phyloP scores from a whole-genome alignment of 2,888 invertebrate genomes.

The Plebejus anna region DNA sequence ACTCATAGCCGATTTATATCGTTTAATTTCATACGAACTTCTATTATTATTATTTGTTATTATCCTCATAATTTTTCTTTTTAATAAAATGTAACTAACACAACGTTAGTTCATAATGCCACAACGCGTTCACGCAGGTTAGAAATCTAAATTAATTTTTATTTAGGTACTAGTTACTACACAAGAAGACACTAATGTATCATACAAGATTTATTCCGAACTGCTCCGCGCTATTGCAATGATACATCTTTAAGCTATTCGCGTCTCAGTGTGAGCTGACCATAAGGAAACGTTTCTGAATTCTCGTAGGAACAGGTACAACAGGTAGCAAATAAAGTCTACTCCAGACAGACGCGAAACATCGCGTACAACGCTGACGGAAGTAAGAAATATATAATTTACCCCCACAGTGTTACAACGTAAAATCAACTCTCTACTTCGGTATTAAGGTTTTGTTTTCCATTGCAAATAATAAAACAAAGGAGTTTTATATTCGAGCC shows the following conservation, averaged over 20 bases:
- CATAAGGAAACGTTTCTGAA: background rate
- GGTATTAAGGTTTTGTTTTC: background rate
- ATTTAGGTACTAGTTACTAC: too few relatives aligned
- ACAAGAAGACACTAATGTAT: too few relatives aligned
- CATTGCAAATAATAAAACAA: background rate
- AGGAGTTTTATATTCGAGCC: background rate
- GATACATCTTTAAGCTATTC: background rate
- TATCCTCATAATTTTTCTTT: too few relatives aligned
- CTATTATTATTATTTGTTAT: too few relatives aligned
- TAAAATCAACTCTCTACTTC: background rate
- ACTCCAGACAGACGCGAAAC: conserved; percentile 8
- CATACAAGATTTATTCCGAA: too few relatives aligned
- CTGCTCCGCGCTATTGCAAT: too few relatives aligned
- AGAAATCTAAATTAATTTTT: too few relatives aligned
- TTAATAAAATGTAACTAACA: too few relatives aligned
- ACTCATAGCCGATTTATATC: too few relatives aligned
- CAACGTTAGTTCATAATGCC: too few relatives aligned
- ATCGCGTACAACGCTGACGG: conserved; percentile 15
- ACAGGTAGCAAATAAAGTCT: conserved; percentile 26
- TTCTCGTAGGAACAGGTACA: conserved; percentile 20
- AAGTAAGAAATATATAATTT: conserved; percentile 22
- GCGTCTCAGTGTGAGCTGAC: background rate
- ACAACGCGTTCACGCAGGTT: too few relatives aligned
- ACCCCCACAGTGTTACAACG: background rate
- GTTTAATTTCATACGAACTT: too few relatives aligned